Conservation (phyloP, 2,797 vertebrate species). For the Enteromius anoplus region DNA sequence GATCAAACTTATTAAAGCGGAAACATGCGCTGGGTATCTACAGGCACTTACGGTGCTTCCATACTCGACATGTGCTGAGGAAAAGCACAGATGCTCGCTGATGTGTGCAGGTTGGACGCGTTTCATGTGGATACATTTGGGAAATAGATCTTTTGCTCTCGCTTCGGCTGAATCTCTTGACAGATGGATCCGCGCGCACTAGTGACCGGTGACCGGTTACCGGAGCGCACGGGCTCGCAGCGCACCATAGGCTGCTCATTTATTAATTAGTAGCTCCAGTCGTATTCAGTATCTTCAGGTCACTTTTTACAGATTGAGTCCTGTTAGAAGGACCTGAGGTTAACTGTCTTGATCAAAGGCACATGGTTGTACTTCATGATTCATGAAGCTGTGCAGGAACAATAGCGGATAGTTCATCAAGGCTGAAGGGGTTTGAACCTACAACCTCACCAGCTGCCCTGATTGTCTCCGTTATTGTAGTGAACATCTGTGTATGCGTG, state of each 20-base stretch:
- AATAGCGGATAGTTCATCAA: conserved; percentile 23
- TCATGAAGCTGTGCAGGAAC: conserved; percentile 9
- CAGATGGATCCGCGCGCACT: conserved; percentile 31
- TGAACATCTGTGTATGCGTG: neutral
- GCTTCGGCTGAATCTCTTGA: conserved; percentile 4
- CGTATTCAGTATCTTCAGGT: neutral
- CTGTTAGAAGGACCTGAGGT: neutral
- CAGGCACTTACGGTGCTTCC: neutral
- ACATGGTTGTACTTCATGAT: neutral
- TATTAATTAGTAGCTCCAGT: conserved; percentile 3
- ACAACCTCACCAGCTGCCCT: conserved; percentile 1
- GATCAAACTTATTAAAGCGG: conserved; percentile 31
- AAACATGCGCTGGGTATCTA: conserved; percentile 10
- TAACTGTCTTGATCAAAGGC: neutral
- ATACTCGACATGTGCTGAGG: neutral
- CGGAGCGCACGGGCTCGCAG: conserved; percentile 27
- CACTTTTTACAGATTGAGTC: neutral
- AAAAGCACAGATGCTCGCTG: conserved; percentile 15
- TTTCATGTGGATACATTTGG: conserved; percentile 8
- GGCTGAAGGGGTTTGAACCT: neutral
- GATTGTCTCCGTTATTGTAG: neutral
- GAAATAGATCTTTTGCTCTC: neutral
- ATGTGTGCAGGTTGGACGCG: conserved; percentile 12
- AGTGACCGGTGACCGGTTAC: conserved; percentile 33
- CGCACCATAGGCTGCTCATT: neutral